Evolutionary conservation across 2,113 vertebrate genomes (phyloP).

Genomic region (Amphilophus citrinellus): DNA sequence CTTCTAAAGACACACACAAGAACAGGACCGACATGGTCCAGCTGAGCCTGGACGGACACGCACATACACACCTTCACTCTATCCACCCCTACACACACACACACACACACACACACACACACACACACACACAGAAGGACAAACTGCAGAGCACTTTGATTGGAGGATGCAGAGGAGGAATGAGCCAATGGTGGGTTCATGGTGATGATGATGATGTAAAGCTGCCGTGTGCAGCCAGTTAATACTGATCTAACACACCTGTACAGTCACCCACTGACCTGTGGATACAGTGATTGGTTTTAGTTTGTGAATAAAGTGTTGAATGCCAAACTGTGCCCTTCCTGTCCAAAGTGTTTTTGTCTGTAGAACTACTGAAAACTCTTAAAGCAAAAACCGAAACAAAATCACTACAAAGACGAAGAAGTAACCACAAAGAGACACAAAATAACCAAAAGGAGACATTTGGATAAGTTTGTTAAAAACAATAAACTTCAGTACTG

Average conservation of each 20-base stretch:
- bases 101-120: neutral
- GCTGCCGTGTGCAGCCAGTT: constrained; percentile 34
- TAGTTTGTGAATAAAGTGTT: constrained; percentile 87
- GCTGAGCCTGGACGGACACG: constrained; percentile 10
- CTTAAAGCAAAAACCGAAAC: accelerated
- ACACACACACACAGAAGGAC: constrained; percentile 44
- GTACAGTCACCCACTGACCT: constrained; percentile 65
- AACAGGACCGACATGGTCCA: neutral
- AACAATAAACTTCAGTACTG: neutral
- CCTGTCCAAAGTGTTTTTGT: constrained; percentile 14
- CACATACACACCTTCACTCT: constrained; percentile 9
- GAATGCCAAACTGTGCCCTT: constrained; percentile 64
- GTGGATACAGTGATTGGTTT: constrained; percentile 62
- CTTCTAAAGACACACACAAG: constrained; percentile 26
- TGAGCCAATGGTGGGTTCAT: constrained; percentile 16
- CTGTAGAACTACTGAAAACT: neutral
- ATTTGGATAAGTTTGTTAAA: neutral
- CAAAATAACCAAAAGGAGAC: no score
- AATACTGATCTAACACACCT: constrained; percentile 54
- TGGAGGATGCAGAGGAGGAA: constrained; percentile 33
- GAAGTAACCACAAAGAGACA: neutral
- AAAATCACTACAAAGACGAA: neutral
- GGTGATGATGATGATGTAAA: neutral
- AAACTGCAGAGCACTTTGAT: constrained; percentile 67
- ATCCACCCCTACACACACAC: constrained; percentile 9